These are phyloP conservation scores for Schlechtendalia chinensis DNA, from an alignment of 1,140 invertebrate species.

Conservation along the genomic window DNA sequence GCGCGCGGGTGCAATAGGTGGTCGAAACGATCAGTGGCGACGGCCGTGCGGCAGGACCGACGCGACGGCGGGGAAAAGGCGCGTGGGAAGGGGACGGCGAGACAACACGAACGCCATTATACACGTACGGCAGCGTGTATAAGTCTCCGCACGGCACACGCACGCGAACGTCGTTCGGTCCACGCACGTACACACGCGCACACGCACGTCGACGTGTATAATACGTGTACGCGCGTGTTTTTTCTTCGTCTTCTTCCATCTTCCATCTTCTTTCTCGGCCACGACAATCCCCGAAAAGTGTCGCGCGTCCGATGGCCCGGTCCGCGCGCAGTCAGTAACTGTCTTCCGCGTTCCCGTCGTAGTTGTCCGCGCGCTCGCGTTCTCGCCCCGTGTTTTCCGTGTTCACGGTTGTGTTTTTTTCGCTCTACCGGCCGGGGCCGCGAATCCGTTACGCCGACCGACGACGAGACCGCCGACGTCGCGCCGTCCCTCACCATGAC, in stretches of 20 bases:
- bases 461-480: too few relatives aligned
- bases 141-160: constrained; percentile 1
- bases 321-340: too few relatives aligned
- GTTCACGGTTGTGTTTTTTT: too few relatives aligned
- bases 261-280: not conserved
- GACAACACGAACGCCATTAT: too few relatives aligned
- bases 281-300: constrained; percentile 27
- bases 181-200: not conserved
- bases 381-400: too few relatives aligned
- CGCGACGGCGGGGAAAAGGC: too few relatives aligned
- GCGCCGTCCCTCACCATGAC: too few relatives aligned
- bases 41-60: too few relatives aligned
- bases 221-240: not conserved
- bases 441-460: too few relatives aligned
- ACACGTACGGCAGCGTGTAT: not conserved
- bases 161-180: not conserved
- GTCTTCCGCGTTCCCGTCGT: not conserved
- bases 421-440: too few relatives aligned
- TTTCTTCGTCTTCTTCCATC: not conserved
- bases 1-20: not conserved
- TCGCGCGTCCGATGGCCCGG: not conserved
- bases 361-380: not conserved
- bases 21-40: too few relatives aligned
- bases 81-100: too few relatives aligned
- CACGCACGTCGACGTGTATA: not conserved